These are phyloP conservation scores for Drosophila pseudoobscura DNA, from an alignment of 1,140 invertebrate species.

Conservation along the genomic window DNA sequence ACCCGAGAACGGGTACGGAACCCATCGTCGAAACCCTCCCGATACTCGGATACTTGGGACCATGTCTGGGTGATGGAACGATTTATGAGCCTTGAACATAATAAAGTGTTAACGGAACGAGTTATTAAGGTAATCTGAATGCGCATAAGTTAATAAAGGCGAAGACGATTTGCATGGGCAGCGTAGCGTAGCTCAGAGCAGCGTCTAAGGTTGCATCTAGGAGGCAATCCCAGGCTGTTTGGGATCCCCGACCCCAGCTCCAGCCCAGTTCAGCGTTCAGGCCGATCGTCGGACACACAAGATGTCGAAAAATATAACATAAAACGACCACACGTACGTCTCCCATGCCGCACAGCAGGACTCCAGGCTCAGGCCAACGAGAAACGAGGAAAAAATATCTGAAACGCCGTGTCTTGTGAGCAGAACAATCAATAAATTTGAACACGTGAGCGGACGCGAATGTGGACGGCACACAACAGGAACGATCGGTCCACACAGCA, in stretches of 20 bases:
- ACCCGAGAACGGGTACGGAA: background rate
- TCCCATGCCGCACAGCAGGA: slow-evolving; percentile 81
- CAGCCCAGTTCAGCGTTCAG: slow-evolving; percentile 17
- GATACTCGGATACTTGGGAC: background rate
- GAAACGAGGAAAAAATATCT: slow-evolving; percentile 36
- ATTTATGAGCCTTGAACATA: slow-evolving; percentile 82
- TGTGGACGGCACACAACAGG: slow-evolving; percentile 50
- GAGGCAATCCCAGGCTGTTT: slow-evolving; percentile 5
- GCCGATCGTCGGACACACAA: slow-evolving; percentile 61
- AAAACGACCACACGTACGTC: slow-evolving; percentile 82
- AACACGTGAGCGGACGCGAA: slow-evolving; percentile 78
- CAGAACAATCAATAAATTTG: slow-evolving; percentile 82
- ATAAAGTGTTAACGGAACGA: slow-evolving; percentile 83
- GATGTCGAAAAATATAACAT: slow-evolving; percentile 81
- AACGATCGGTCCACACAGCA: slow-evolving; percentile 20
- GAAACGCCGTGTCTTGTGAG: slow-evolving; percentile 71
- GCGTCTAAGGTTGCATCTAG: slow-evolving; percentile 69
- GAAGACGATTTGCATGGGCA: slow-evolving; percentile 62
- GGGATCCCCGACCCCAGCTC: background rate
- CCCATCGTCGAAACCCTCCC: slow-evolving; percentile 15
- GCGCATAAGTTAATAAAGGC: slow-evolving; percentile 81
- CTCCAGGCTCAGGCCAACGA: slow-evolving; percentile 34
- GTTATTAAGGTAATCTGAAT: slow-evolving; percentile 83
- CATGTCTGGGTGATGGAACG: slow-evolving; percentile 74
- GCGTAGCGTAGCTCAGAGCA: background rate